phyloP scores from a whole-genome alignment of 1,140 invertebrate species.

The Drosophila guanche region DNA sequence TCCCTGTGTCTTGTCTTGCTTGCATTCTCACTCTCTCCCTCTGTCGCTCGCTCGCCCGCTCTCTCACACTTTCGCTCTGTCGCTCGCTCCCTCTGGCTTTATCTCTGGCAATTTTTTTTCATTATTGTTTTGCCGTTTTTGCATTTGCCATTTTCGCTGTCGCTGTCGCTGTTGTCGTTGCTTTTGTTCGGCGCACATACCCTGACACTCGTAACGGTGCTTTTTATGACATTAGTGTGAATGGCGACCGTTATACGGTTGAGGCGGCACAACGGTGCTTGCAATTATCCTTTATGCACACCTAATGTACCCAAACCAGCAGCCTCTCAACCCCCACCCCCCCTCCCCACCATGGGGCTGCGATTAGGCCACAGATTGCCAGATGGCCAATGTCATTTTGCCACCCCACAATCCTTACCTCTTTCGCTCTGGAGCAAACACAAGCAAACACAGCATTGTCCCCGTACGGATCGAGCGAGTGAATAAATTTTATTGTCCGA shows the following conservation, averaged over 20 bases:
- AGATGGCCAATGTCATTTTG: constrained; percentile 66
- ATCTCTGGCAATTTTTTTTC: constrained; percentile 67
- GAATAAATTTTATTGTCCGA: constrained; percentile 76
- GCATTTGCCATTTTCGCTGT: constrained; percentile 64
- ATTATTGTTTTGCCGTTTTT: constrained; percentile 76
- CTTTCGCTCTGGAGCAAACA: not conserved
- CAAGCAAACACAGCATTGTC: not conserved
- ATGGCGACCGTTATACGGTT: constrained; percentile 29
- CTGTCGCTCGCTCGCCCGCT: not conserved
- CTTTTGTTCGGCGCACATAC: constrained; percentile 42
- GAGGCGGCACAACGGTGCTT: constrained; percentile 28
- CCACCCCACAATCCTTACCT: constrained; percentile 1
- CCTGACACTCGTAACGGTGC: constrained; percentile 33
- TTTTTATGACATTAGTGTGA: constrained; percentile 69
- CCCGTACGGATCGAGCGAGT: constrained; percentile 40
- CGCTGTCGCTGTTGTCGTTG: constrained; percentile 17
- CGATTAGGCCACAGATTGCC: constrained; percentile 73
- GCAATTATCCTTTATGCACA: constrained; percentile 67
- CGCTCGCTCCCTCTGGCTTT: not conserved
- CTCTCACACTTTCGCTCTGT: not conserved
- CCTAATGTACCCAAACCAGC: not conserved
- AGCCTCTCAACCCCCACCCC: not conserved
- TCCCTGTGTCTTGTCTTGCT: too few relatives aligned
- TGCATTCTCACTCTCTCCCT: too few relatives aligned
- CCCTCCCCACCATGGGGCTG: constrained; percentile 5